Evolutionary conservation across 2,888 invertebrate species (phyloP), one percentile per base, ranked within the genome.

Genomic region (Oeneis ivallda): DNA sequence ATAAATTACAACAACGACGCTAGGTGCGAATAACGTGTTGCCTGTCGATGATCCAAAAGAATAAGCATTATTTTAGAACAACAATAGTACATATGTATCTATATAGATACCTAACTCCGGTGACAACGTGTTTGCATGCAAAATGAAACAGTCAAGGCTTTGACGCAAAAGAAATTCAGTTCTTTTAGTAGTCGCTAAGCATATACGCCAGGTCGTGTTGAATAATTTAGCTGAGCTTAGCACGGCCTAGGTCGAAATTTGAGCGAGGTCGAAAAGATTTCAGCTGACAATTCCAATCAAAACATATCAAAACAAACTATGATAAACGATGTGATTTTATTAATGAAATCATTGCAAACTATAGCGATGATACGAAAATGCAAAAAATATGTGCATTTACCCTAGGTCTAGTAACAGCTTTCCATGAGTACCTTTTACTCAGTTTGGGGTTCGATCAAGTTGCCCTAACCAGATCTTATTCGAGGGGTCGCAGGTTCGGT

Each of bases 241-340:
- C 52, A 34, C n/a, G 52, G 32, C 52, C 32, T 34, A 52, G 52
- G 34, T 52, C 52, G n/a, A 52, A 32, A 52, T 52, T 19, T 49
- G 9, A 0, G 19, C n/a, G n/a, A n/a, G n/a, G 39, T 37, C 37
- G 37, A 59, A 60, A 41, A 61, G 64, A 50, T 69, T 45, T 53
- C 52, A 54, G 34, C 54, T 45, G 53, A 52, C 53, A 62, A 9
- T 19, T 41, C 47, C 52, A 58, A 64, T 57, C 53, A 45, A 58
- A 50, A 53, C 13, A 37, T 63, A 62, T 70, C 65, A 67, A 67
- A 69, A 69, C 67, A 69, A 69, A 69, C 64, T 62, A 65, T 69
- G 64, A 71, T 65, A 64, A 65, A 65, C 68, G 64, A 49, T 34
- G 32, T n/a, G 50, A 41, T 49, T 53, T 49, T 60, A 49, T 19